Evolutionary conservation across 1,140 invertebrate species (phyloP), one percentile per base, ranked within the genome.

Genomic region (Pteromalus puparum): DNA sequence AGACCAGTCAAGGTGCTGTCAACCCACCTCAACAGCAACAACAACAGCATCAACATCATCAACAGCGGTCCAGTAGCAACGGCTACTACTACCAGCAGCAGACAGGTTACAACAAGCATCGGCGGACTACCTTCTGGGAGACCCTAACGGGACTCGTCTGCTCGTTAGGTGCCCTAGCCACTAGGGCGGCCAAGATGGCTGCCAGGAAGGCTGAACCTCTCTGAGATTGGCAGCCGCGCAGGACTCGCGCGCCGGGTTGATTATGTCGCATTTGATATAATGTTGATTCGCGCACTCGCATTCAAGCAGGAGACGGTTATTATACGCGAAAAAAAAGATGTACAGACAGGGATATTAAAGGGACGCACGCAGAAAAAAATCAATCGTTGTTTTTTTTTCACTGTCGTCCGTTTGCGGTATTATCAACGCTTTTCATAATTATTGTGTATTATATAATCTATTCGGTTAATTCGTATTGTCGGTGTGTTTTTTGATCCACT

Each of bases 101-200:
- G 67, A 10, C 7, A 53, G 53, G 21, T 2, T 76, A 13, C 61
- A 34, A 73, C 67, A 85, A 85, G 26, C 87, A 89, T 82, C 86
- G 89, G 42, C 87, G 91, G 70, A 86, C 87, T 13, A 92, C 90
- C 46, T 87, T 93, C n/a, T 93, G 93, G 92, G 91, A 93, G 77
- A 89, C 91, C 46, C 82, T 93, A 24, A 90, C 93, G 0, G 90
- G 90, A 81, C 90, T 93, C 15, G 93, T 93, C 18, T 93, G 93
- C 83, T 93, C 93, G 4, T 87, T 93, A 28, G 92, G 93, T 38
- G 92, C 91, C 68, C 86, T 93, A 67, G 91, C 93, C 10, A 89
- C 92, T 4, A 90, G 92, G 76, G 92, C 91, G 48, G 92, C 92
- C n/a, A 92, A 92, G 81, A 91, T 92, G 90, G 91, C 91, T 18